A percentile compares a stretch with the other conserved stretches of the same genome.
Conservation (phyloP, 2,797 vertebrate genomes). For the Danio jaintianensis region DNA sequence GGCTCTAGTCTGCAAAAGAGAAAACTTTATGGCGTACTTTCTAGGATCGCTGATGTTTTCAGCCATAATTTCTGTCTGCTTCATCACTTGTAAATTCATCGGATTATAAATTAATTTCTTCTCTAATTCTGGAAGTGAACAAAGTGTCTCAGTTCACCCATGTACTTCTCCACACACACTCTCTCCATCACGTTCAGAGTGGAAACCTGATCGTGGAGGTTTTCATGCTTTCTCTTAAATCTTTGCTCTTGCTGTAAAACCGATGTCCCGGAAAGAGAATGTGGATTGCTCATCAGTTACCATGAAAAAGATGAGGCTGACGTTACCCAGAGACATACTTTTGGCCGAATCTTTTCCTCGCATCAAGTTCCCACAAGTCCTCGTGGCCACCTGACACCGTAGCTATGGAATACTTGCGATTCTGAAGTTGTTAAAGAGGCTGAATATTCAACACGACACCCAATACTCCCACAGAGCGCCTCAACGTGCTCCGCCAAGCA, state of each 20-base stretch:
- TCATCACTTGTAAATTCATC: background rate
- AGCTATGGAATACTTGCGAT: constrained; percentile 57
- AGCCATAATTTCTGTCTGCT: background rate
- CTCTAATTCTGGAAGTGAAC: background rate
- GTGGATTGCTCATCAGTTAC: constrained; percentile 23
- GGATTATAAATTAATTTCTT: constrained; percentile 9
- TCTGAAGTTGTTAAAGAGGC: constrained; percentile 39
- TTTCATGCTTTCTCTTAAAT: constrained; percentile 15
- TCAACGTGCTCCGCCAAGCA: constrained; percentile 2
- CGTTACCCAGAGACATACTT: background rate
- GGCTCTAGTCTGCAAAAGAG: background rate
- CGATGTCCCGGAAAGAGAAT: constrained; percentile 8
- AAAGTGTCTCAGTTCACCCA: background rate
- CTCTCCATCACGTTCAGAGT: background rate
- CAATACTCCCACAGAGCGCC: constrained; percentile 13
- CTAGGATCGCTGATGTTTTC: background rate
- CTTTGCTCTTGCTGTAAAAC: constrained; percentile 6
- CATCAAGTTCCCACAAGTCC: constrained; percentile 59
- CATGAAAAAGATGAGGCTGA: background rate
- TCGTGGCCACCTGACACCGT: constrained; percentile 66
- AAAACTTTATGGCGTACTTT: background rate
- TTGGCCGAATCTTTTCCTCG: background rate
- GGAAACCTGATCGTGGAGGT: constrained; percentile 17
- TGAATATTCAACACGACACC: constrained; percentile 40
- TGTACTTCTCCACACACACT: constrained; percentile 1